Conservation (phyloP, 2,113 vertebrate genomes). For the Periophthalmus modestus region DNA sequence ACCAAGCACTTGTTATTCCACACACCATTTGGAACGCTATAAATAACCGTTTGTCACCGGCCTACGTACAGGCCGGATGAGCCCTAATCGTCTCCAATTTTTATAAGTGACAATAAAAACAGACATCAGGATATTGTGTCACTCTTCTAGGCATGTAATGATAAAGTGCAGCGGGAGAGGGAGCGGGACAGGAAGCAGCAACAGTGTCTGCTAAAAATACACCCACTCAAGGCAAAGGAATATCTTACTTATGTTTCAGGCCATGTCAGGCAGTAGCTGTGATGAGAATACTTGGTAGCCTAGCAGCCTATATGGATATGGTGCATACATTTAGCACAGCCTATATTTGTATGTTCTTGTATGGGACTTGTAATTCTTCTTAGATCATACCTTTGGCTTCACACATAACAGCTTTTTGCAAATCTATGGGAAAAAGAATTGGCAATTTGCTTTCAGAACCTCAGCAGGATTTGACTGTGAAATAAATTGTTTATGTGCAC, state of each 20-base stretch:
- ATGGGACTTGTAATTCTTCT: too few species aligned
- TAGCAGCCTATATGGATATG: not conserved
- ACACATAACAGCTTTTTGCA: too few species aligned
- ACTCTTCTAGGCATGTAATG: not conserved
- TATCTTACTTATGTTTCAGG: not conserved
- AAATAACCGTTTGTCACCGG: constrained; percentile 44
- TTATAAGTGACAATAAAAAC: constrained; percentile 10
- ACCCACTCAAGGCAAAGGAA: not conserved
- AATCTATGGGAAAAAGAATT: too few species aligned
- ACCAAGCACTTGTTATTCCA: constrained; percentile 51
- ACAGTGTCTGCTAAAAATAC: not conserved
- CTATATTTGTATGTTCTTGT: too few species aligned
- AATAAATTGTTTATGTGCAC: too few species aligned
- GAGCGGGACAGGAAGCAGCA: not conserved
- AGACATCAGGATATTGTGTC: not conserved
- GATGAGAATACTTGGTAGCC: not conserved
- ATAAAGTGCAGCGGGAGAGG: not conserved
- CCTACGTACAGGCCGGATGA: constrained; percentile 10
- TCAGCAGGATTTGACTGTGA: too few species aligned
- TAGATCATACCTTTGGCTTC: too few species aligned
- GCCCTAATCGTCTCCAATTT: not conserved
- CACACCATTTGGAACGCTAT: constrained; percentile 39
- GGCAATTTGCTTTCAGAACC: too few species aligned
- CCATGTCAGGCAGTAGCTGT: not conserved
- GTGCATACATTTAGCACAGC: too few species aligned